Conservation (phyloP, 2,888 invertebrate genomes). For the Euclidia mi region DNA sequence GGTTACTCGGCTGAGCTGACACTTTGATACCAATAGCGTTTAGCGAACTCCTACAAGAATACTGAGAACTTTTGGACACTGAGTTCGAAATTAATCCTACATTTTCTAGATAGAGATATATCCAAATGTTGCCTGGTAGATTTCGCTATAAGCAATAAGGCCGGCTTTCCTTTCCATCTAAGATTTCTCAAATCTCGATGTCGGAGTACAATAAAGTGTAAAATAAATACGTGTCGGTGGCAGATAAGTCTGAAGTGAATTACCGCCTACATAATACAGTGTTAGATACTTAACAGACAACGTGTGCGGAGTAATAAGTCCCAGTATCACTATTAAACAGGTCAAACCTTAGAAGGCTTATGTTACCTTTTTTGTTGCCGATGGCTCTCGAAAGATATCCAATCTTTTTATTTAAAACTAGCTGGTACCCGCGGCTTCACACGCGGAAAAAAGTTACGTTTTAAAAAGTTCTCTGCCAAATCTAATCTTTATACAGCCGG, state of each 20-base stretch:
- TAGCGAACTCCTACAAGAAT: slow-evolving; percentile 47
- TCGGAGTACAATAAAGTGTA: no score
- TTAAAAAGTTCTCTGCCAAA: no score
- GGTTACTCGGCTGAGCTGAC: slow-evolving; percentile 60
- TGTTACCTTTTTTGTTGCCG: neutral
- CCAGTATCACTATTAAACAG: slow-evolving; percentile 7
- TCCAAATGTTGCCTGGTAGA: no score
- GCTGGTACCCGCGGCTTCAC: no score
- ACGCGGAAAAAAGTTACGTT: no score
- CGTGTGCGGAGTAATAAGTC: slow-evolving; percentile 21
- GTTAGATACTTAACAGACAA: slow-evolving; percentile 9
- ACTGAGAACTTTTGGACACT: slow-evolving; percentile 24
- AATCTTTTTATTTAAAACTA: neutral
- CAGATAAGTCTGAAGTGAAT: slow-evolving; percentile 37
- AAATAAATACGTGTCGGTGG: slow-evolving; percentile 30
- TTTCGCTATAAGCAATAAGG: no score
- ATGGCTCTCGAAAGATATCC: neutral
- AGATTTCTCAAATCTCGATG: no score
- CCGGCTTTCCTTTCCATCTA: no score
- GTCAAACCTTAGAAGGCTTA: slow-evolving; percentile 2
- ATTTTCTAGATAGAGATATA: no score
- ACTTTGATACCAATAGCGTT: slow-evolving; percentile 64
- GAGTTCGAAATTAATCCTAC: slow-evolving; percentile 22
- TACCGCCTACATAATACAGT: slow-evolving; percentile 34
- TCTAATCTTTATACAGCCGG: no score